Percentiles rank a stretch among this genome's conserved stretches.
Conservation (phyloP, 2,797 vertebrate genomes). For the Echiichthys vipera region DNA sequence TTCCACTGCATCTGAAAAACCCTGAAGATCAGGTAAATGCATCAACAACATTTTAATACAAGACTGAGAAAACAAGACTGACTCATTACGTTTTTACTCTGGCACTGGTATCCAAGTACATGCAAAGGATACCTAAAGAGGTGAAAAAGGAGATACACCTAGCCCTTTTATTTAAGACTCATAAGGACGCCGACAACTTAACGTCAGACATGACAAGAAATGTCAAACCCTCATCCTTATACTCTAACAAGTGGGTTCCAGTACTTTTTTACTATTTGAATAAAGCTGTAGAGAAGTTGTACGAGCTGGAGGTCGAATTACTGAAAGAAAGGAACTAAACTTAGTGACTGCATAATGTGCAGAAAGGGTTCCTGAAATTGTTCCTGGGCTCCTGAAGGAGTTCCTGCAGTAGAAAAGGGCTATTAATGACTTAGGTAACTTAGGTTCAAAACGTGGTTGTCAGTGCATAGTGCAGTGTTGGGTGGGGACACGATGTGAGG, state of each 20-base stretch:
- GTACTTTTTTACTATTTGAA: background rate
- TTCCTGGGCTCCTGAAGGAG: conserved; percentile 13
- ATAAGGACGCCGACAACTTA: background rate
- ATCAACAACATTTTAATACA: too few species aligned
- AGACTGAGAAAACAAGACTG: too few species aligned
- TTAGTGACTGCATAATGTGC: background rate
- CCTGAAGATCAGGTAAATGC: background rate
- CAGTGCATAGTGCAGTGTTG: background rate
- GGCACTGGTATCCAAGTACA: too few species aligned
- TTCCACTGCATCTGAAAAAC: background rate
- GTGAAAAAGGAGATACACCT: background rate
- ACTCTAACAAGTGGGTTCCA: background rate
- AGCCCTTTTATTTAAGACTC: background rate
- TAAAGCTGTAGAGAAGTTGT: background rate
- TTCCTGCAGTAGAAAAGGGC: conserved; percentile 28
- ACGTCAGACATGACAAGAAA: background rate
- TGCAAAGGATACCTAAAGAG: too few species aligned
- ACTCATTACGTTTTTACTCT: too few species aligned
- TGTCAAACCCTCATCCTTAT: background rate
- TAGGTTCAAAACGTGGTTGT: conserved; percentile 12
- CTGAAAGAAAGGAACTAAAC: background rate
- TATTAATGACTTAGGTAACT: conserved; percentile 21
- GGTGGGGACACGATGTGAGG: conserved; percentile 13
- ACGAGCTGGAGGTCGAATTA: background rate
- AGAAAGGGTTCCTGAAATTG: background rate